Base-by-base conservation (phyloP, 2,797 vertebrate genomes). In the Gymnodraco acuticeps region DNA sequence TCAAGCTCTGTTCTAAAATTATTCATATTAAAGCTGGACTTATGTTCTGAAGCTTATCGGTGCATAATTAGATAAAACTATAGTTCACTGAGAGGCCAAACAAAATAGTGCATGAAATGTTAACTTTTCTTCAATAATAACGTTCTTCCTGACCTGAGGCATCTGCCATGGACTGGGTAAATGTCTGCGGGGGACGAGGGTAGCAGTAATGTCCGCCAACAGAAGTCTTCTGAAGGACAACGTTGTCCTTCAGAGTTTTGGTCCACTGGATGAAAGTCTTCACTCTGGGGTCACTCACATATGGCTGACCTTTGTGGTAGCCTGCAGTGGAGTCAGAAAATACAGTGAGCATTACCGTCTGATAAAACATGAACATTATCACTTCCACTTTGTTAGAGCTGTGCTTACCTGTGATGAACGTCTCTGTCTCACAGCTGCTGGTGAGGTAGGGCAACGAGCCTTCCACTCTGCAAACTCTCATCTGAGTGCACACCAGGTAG, bases 401-500 rank as follows among this genome's bases (percentile, higher is more conserved):
- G n/a, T 5, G 52, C 85, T 80, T 76, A 97, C 97, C 96, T 93
- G 95, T 95, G 83, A 96, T 95, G 84, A 96, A 97, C n/a, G 95
- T 90, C 63, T 96, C 95, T 5, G 96, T 98, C 91, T 99, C 96
- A 61, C 94, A 95, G 88, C 97, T 97, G 84, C 96, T 97, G 0
- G 97, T 99, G 80, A 99, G 96, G 78, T 97, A 98, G n/a, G 90
- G 91, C 81, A 88, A 71, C n/a, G 88, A 81, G 67, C 92, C 94
- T 13, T 83, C 72, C 69, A 93, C 94, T n/a, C 89, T 92, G 77
- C 96, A 94, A 74, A 97, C 94, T 77, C 96, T 95, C 96, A 99
- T 96, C 83, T 99, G 97, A 68, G 97, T 98, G 88, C 97, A 98
- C 70, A 97, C 94, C 78, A 99, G 85, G 88, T 96, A 96, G 10